Base-by-base conservation (phyloP, 2,113 vertebrate genomes). In the Dicrurus megarhynchus region DNA sequence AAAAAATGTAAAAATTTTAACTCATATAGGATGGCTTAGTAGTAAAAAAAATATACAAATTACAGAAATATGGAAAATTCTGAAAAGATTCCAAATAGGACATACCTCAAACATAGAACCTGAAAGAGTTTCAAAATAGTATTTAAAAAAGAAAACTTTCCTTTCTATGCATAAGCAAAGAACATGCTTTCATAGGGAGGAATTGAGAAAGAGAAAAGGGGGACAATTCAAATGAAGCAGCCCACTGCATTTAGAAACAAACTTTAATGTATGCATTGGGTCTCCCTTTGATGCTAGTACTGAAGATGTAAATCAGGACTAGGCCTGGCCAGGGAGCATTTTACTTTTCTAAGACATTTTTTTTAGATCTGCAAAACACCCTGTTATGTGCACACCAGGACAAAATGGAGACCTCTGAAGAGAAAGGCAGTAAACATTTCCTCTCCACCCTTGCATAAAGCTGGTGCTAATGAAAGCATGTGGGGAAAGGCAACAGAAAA, bases 21-120 rank as follows among this genome's bases (percentile, higher is more conserved):
- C 42, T 84, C 32, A 33, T 35, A 88, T 67, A 78, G 79, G 50
- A 94, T 86, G 65, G 37, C 59, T 94, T 89, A 93, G 21, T 35
- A 73, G 59, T 65, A 49, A 93, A 87, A 88, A 83, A 85, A 63
- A 68, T 52, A 90, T n/a, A 89, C 70, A 55, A 52, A 37, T 37
- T 88, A 88, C 28, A 88, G 42, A 95, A 85, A 55, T 61, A 82
- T 16, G 59, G 71, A 95, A 92, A 84, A 82, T 13, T 21, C 56
- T 94, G 96, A 91, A 84, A 77, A 63, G 55, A 65, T 95, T 94
- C 84, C 91, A 96, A 41, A 94, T 78, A 52, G 91, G 61, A 93
- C 74, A 92, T 87, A 88, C 55, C 22, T 91, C 69, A 90, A 91
- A 84, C 42, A 89, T 3, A 95, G 49, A 92, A 60, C 13, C 37